These are phyloP conservation scores for Zaprionus ghesquierei DNA, from an alignment of 1,140 invertebrate species.

Conservation along the genomic window DNA sequence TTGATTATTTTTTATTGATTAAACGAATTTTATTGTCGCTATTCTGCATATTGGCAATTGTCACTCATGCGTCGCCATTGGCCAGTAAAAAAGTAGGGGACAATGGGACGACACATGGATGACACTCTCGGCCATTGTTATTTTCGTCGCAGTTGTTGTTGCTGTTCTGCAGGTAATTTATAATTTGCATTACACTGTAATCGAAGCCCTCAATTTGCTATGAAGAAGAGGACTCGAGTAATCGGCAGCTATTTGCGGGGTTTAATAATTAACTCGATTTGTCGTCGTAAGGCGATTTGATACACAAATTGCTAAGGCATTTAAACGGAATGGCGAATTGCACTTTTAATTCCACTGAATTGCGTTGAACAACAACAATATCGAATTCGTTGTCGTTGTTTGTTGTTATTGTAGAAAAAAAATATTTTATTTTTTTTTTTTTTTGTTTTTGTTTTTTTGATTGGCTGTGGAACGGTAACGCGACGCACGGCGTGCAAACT, in stretches of 20 bases:
- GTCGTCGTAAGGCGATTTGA: slow-evolving; percentile 50
- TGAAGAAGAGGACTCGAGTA: slow-evolving; percentile 46
- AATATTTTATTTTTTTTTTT: slow-evolving; percentile 29
- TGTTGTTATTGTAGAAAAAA: slow-evolving; percentile 59
- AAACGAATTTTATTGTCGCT: slow-evolving; percentile 41
- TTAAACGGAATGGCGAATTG: slow-evolving; percentile 40
- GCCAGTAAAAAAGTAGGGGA: background rate
- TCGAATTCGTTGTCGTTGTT: slow-evolving; percentile 29
- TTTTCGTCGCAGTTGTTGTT: slow-evolving; percentile 8
- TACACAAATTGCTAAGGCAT: slow-evolving; percentile 60
- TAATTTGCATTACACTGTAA: slow-evolving; percentile 60
- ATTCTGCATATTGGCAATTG: slow-evolving; percentile 57
- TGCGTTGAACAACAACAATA: slow-evolving; percentile 21
- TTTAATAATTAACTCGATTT: slow-evolving; percentile 64
- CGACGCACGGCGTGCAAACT: slow-evolving; percentile 52
- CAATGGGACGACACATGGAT: background rate
- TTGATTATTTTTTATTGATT: slow-evolving; percentile 55
- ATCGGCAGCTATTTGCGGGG: slow-evolving; percentile 48
- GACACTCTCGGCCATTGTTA: slow-evolving; percentile 7
- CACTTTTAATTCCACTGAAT: slow-evolving; percentile 47
- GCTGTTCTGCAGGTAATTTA: slow-evolving; percentile 31
- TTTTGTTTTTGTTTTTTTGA: slow-evolving; percentile 19
- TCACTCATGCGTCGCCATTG: slow-evolving; percentile 47
- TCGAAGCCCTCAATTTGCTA: slow-evolving; percentile 57
- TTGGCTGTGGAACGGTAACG: slow-evolving; percentile 44